Percentiles rank a stretch among this genome's conserved stretches.
These are phyloP conservation scores for Philaenus spumarius DNA, from an alignment of 1,140 invertebrate species.

Conservation along the genomic window DNA sequence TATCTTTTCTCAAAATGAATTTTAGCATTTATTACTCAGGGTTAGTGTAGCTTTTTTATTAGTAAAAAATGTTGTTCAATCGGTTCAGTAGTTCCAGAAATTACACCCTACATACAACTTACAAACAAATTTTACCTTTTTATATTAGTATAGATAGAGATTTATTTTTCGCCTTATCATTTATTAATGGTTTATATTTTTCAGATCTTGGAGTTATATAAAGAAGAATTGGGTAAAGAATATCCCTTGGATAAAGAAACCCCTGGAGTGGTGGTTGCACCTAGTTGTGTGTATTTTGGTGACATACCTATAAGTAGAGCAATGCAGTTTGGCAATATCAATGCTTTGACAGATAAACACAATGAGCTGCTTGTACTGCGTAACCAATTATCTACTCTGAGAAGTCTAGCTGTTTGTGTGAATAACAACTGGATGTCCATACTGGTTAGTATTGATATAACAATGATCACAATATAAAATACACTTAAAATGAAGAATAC, in stretches of 20 bases:
- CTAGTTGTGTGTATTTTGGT: constrained; percentile 49
- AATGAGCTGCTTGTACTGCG: constrained; percentile 55
- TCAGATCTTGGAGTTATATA: constrained; percentile 52
- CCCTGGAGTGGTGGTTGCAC: constrained; percentile 45
- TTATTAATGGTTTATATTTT: constrained; percentile 3
- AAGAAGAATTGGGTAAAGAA: constrained; percentile 46
- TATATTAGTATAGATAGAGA: too few species aligned
- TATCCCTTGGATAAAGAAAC: constrained; percentile 42
- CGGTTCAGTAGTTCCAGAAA: too few species aligned
- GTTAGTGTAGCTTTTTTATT: too few species aligned
- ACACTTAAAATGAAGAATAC: too few species aligned
- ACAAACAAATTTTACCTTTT: too few species aligned
- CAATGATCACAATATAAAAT: too few species aligned
- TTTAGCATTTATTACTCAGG: too few species aligned
- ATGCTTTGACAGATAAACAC: constrained; percentile 36
- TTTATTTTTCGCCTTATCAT: neutral
- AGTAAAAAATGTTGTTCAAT: too few species aligned
- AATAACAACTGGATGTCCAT: constrained; percentile 90
- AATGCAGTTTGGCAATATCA: neutral
- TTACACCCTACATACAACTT: too few species aligned
- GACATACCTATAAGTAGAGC: constrained; percentile 39
- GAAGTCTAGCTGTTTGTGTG: constrained; percentile 72
- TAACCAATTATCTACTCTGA: constrained; percentile 56
- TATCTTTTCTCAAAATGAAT: too few species aligned
- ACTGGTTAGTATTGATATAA: constrained; percentile 60